phyloP scores from a whole-genome alignment of 2,888 invertebrate species.

The Papilio elwesi region DNA sequence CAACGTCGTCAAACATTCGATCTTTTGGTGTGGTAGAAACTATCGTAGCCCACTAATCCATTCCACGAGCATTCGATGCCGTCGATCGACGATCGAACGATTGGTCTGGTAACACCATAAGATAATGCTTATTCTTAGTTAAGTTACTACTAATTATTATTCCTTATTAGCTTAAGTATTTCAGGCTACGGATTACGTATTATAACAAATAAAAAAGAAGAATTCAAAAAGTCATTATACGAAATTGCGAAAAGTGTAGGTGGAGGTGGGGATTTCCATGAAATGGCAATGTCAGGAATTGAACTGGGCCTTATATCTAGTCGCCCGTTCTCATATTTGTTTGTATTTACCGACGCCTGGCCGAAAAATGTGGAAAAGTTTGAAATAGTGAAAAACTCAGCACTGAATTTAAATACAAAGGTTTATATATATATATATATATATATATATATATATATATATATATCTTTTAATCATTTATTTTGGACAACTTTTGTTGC shows the following conservation, averaged over 20 bases:
- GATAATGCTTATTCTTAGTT: background rate
- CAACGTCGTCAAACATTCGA: too few species aligned
- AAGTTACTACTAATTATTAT: too few species aligned
- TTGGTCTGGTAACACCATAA: too few species aligned
- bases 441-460: too few species aligned
- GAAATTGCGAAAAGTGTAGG: conserved; percentile 36
- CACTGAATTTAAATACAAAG: conserved; percentile 41
- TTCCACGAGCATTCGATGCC: too few species aligned
- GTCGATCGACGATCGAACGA: too few species aligned
- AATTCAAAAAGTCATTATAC: conserved; percentile 54
- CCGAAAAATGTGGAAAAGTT: conserved; percentile 54
- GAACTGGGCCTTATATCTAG: conserved; percentile 57
- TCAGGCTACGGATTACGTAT: conserved; percentile 49
- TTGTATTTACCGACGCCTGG: conserved; percentile 69
- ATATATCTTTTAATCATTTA: background rate
- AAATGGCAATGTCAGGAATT: conserved; percentile 64
- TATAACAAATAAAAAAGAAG: conserved; percentile 51
- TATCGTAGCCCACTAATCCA: too few species aligned
- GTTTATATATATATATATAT: too few species aligned
- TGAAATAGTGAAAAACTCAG: conserved; percentile 55
- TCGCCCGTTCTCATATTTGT: conserved; percentile 59
- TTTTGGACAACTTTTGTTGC: background rate
- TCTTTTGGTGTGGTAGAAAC: too few species aligned
- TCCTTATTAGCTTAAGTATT: conserved; percentile 32
- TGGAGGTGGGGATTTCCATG: conserved; percentile 62